These are phyloP conservation scores for Macrosoma leucophasiata DNA, from an alignment of 2,888 invertebrate species.

Conservation along the genomic window DNA sequence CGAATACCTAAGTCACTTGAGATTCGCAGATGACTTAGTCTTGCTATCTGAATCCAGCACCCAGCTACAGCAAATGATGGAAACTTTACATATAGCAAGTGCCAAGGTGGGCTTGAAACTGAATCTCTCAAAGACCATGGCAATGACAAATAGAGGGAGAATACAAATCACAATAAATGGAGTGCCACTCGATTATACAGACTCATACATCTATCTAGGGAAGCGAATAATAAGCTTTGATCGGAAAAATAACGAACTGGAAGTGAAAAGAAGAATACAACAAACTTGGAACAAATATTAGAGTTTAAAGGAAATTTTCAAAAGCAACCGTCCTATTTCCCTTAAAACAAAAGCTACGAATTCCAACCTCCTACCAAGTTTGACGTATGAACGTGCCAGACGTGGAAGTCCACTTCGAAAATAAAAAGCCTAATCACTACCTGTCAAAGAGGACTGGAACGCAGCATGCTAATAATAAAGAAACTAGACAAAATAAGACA, in stretches of 20 bases:
- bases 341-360: too few relatives aligned
- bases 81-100: slow-evolving; percentile 2
- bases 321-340: slow-evolving; percentile 6
- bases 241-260: slow-evolving; percentile 6
- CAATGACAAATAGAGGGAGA: slow-evolving; percentile 9
- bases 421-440: too few relatives aligned
- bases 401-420: slow-evolving; percentile 13
- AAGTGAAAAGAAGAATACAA: slow-evolving; percentile 9
- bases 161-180: slow-evolving; percentile 2
- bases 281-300: slow-evolving; percentile 8
- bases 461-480: slow-evolving; percentile 13
- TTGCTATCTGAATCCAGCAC: slow-evolving; percentile 6
- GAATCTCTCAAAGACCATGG: too few relatives aligned
- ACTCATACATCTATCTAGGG: slow-evolving; percentile 8
- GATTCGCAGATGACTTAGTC: too few relatives aligned
- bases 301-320: too few relatives aligned
- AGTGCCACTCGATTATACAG: slow-evolving; percentile 6
- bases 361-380: slow-evolving; percentile 1
- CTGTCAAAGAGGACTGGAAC: slow-evolving; percentile 9
- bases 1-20: too few relatives aligned
- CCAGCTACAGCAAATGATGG: slow-evolving; percentile 7
- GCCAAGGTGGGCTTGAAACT: slow-evolving; percentile 7
- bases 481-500: slow-evolving; percentile 12
- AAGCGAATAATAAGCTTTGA: slow-evolving; percentile 12
- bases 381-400: slow-evolving; percentile 11